Evolutionary conservation across 2,113 vertebrate species (phyloP).

Genomic region (Sigmodon hispidus): DNA sequence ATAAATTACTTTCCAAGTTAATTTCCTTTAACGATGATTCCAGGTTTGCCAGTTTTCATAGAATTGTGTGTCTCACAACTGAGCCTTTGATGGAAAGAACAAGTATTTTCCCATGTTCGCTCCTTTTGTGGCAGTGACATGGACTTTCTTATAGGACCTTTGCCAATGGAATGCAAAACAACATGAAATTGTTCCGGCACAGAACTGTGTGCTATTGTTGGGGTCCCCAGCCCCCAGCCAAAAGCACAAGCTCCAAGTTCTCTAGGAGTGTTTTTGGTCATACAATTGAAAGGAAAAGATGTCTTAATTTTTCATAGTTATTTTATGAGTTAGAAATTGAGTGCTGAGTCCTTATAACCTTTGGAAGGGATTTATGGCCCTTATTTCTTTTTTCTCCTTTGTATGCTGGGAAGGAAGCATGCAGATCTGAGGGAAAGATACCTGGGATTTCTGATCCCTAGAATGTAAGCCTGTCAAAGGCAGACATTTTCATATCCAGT

Average conservation of each 20-base stretch:
- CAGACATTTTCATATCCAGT: background rate
- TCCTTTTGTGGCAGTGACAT: constrained; percentile 79
- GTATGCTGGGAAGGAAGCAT: background rate
- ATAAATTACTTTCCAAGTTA: constrained; percentile 85
- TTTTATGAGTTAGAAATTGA: constrained; percentile 25
- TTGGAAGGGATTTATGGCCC: background rate
- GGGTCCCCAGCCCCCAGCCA: constrained; percentile 28
- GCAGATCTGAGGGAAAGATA: background rate
- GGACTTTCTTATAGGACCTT: constrained; percentile 77
- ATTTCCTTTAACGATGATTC: constrained; percentile 82
- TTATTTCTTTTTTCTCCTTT: background rate
- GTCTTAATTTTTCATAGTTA: background rate
- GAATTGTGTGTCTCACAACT: constrained; percentile 69
- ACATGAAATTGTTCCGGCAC: constrained; percentile 79
- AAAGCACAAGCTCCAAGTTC: constrained; percentile 61
- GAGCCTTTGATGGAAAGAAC: constrained; percentile 79
- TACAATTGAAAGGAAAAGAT: background rate
- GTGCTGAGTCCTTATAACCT: background rate
- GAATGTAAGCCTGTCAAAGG: background rate
- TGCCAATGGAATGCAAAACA: constrained; percentile 79
- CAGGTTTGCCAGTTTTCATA: constrained; percentile 84
- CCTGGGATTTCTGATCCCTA: background rate
- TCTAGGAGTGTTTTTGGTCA: background rate
- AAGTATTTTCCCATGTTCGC: constrained; percentile 78
- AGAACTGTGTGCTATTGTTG: background rate